These are phyloP conservation scores for Haplochromis burtoni DNA, from an alignment of 2,113 vertebrate genomes.

Conservation along the genomic window DNA sequence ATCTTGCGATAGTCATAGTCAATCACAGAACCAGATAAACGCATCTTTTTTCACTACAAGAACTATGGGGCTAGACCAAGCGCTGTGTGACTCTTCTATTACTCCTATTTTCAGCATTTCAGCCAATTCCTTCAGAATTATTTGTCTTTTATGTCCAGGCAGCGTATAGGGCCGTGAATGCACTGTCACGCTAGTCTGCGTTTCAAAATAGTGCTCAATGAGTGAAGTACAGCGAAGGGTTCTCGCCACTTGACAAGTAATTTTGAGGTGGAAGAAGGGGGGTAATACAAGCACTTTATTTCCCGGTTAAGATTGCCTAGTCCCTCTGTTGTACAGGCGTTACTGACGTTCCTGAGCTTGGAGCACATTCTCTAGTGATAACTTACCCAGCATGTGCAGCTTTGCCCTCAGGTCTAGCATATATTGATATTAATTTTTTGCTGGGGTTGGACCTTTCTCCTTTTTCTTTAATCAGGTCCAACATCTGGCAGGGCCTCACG, in stretches of 20 bases:
- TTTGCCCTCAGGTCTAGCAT: neutral
- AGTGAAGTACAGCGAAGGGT: neutral
- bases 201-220: neutral
- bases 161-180: neutral
- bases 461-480: neutral
- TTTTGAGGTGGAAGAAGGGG: neutral
- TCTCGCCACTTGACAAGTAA: neutral
- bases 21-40: neutral
- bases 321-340: neutral
- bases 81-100: neutral
- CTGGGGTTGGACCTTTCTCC: neutral
- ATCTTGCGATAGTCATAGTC: neutral
- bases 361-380: neutral
- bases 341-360: neutral
- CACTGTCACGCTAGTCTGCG: neutral
- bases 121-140: neutral
- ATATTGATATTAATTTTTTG: accelerated
- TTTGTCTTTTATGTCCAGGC: neutral
- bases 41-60: neutral
- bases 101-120: neutral
- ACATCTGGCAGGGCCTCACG: neutral
- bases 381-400: neutral
- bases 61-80: neutral
- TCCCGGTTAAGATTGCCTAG: neutral
- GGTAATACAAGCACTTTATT: neutral